Conservation (phyloP, 2,113 vertebrate species). For the Tapirus terrestris region DNA sequence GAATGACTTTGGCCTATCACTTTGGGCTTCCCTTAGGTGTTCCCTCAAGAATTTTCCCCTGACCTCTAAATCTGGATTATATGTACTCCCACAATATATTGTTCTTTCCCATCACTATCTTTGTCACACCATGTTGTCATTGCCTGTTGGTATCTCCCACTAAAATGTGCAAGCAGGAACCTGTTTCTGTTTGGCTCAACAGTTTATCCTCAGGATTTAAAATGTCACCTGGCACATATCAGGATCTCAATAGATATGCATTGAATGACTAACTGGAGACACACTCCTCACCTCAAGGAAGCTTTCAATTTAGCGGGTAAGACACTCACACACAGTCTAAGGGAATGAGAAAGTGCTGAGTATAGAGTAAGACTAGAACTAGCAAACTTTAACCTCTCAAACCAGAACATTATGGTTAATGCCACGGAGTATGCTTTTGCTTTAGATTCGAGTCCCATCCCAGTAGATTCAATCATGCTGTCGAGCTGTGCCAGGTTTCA, state of each 20-base stretch:
- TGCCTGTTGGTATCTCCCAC: neutral
- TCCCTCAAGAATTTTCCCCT: neutral
- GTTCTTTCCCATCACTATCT: neutral
- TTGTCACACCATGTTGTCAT: rapidly evolving
- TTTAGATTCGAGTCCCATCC: neutral
- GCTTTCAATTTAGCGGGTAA: neutral
- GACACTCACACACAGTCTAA: neutral
- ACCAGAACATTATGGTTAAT: neutral
- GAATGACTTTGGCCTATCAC: neutral
- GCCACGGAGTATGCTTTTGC: rapidly evolving
- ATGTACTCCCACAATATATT: neutral
- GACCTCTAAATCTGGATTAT: neutral
- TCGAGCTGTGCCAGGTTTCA: neutral
- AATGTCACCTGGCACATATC: neutral
- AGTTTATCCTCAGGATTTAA: neutral
- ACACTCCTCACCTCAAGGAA: neutral
- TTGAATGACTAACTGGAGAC: neutral
- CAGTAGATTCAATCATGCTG: neutral
- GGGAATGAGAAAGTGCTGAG: neutral
- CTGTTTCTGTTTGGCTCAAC: neutral
- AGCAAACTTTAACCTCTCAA: neutral
- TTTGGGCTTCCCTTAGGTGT: neutral
- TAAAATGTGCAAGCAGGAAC: neutral
- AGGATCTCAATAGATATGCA: neutral
- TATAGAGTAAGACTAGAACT: neutral